phyloP scores from a whole-genome alignment of 1,140 invertebrate genomes.

The Branchinecta lindahli region DNA sequence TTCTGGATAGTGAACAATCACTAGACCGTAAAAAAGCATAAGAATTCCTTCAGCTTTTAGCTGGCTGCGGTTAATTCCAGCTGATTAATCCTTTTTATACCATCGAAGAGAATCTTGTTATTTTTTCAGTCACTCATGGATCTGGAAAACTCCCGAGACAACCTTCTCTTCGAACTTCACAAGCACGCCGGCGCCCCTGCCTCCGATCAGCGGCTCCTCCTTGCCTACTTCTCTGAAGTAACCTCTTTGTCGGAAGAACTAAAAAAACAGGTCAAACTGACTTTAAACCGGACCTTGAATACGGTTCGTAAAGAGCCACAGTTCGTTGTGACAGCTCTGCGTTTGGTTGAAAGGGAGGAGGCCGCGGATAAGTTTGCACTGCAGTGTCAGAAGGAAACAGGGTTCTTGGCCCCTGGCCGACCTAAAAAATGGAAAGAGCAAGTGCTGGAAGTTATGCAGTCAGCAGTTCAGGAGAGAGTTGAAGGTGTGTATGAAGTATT shows the following conservation, averaged over 20 bases:
- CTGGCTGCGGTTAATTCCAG: no score
- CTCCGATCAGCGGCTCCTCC: constrained; percentile 74
- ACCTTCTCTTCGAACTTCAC: constrained; percentile 83
- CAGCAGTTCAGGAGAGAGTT: constrained; percentile 62
- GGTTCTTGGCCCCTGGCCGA: constrained; percentile 80
- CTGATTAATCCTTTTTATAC: no score
- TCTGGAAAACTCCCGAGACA: constrained; percentile 88
- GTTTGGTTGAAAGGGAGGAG: constrained; percentile 94
- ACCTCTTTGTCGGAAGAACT: constrained; percentile 75
- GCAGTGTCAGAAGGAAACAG: constrained; percentile 56
- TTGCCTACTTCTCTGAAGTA: constrained; percentile 91
- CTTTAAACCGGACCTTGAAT: constrained; percentile 75
- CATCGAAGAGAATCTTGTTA: constrained; percentile 17
- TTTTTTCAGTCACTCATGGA: constrained; percentile 62
- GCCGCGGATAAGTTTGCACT: constrained; percentile 66
- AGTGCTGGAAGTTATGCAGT: constrained; percentile 63
- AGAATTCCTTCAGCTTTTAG: no score
- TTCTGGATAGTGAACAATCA: no score
- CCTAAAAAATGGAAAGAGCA: constrained; percentile 69
- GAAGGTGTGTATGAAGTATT: constrained; percentile 39
- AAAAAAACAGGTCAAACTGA: constrained; percentile 40
- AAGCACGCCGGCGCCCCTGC: constrained; percentile 78
- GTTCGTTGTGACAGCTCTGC: constrained; percentile 82
- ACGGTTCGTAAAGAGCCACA: constrained; percentile 89
- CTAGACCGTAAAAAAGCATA: no score